Evolutionary conservation across 2,888 invertebrate species (phyloP).

Genomic region (Candidula unifasciata): DNA sequence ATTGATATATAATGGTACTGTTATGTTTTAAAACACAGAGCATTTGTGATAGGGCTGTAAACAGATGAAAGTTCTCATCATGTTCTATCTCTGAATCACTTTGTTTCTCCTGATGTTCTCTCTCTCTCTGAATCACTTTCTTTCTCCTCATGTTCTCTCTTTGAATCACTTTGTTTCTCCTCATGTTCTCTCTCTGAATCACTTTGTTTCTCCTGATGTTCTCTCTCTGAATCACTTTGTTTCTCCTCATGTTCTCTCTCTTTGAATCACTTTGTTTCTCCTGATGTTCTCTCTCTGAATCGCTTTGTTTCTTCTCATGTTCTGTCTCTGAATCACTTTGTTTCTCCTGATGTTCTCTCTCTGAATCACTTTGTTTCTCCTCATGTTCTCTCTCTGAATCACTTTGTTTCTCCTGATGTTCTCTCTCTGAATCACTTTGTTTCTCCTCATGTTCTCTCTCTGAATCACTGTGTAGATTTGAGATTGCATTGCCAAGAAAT

Average conservation of each 20-base stretch:
- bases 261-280: no score
- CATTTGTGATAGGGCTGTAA: no score
- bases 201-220: neutral
- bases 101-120: neutral
- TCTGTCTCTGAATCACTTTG: no score
- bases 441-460: no score
- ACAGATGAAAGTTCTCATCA: neutral
- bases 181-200: no score
- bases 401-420: neutral
- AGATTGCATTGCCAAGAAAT: constrained; percentile 73
- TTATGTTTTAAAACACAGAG: no score
- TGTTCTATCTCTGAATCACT: neutral
- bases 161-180: neutral
- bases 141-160: neutral
- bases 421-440: neutral
- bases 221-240: neutral
- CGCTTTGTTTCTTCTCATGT: neutral
- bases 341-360: neutral
- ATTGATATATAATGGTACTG: no score
- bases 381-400: no score
- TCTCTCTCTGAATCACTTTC: neutral
- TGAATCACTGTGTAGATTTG: constrained; percentile 66
- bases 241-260: no score
- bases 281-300: neutral
- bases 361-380: neutral